Evolutionary conservation across 2,888 invertebrate genomes (phyloP), one percentile per base, ranked within the genome.

Genomic region (Iphiclides podalirius): DNA sequence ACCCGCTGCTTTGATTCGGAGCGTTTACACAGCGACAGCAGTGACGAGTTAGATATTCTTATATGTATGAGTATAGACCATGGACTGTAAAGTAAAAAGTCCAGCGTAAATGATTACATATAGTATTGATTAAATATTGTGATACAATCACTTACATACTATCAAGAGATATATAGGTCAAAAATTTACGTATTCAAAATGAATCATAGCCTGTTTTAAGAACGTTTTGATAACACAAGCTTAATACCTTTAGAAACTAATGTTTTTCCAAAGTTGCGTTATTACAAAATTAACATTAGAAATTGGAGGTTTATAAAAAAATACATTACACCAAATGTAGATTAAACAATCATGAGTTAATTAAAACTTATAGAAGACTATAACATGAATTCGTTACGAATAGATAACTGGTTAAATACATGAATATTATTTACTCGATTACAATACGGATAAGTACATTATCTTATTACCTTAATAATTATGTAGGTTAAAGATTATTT

Each of bases 1-100:
- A n/a, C n/a, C n/a, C 41, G 53, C 63, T 69, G 66, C 72, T 72
- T 63, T 67, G 70, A 54, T 65, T 66, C 64, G 63, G 66, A 70
- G 64, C 53, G 53, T 57, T 56, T 54, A 15, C 57, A 58, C 60
- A 66, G 70, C 64, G 65, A 72, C 61, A 67, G 61, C 57, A 43
- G 54, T 61, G 60, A 59, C 55, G 54, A 59, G 58, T 61, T 48
- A 60, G 47, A 52, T 51, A 57, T 26, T 35, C 11, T 39, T 26
- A 40, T 40, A 36, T 20, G 20, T 15, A 4, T 35, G 11, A 7
- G 2, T 37, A 37, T n/a, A 42, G 34, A 11, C 15, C 16, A 26
- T 38, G 43, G 34, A 43, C 38, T 13, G 20, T 16, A 16, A 31
- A 4, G 14, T 26, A 26, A 39, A 36, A 12, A 14, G 31, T 31